Base-by-base conservation (phyloP, 1,140 invertebrate genomes). In the Kradibia gibbosae region DNA sequence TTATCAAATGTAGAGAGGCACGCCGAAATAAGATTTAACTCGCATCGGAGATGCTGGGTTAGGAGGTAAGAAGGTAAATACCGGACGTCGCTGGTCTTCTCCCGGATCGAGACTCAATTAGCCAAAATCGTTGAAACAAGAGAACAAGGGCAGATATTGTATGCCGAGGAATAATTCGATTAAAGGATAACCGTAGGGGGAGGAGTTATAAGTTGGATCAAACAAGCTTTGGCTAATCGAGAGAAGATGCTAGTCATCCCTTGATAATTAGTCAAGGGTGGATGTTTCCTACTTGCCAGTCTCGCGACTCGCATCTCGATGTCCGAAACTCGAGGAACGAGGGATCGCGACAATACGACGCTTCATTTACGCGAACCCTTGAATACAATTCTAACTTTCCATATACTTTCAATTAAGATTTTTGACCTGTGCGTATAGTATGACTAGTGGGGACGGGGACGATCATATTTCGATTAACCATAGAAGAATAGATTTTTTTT, bases 221-320 rank as follows among this genome's bases (percentile, higher is more conserved):
- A 55, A 28, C 15, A 17, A 39, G 25, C 65, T 31, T 55, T 45
- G 90, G 90, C 90, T 90, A 90, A 90, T 89, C 86, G 88, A 88
- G 87, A 89, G 87, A 89, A 90, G 86, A 88, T 87, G 89, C 90
- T 86, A 90, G 88, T 91, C 90, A 91, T 91, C 87, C 89, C 86
- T 78, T 48, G 84, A 86, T 90, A 91, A 91, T 91, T 91, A 91
- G 89, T 91, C 88, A 90, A 90, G 89, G 88, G 88, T 88, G 84
- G 86, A 81, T 85, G 62, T 74, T 31, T 15, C 77, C 45, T 8
- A 10, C 62, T 62, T 22, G 36, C 62, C 31, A 50, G 57, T 28
- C 22, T 22, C 31, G 72, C 36, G 17, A 50, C 62, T 67, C 25
- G 13, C 0, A n/a, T 48, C 42, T 42, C 15, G 3, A 31, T 60